These are phyloP conservation scores for Syndactyla subalaris DNA, from an alignment of 2,797 vertebrate genomes.

Conservation along the genomic window DNA sequence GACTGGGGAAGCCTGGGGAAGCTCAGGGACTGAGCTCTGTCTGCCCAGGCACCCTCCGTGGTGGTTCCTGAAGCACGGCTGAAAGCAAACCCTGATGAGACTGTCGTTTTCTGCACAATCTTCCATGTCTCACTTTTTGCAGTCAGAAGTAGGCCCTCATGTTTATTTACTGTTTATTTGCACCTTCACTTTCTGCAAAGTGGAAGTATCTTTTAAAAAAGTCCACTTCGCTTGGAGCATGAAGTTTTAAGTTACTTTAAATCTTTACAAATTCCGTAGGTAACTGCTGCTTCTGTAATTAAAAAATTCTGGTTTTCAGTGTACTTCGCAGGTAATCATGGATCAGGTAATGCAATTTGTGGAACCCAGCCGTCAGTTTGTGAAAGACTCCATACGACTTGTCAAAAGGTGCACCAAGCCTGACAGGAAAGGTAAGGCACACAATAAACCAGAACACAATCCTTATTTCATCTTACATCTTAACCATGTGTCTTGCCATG, in stretches of 20 bases:
- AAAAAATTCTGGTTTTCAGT: fast-evolving
- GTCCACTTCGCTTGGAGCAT: neutral
- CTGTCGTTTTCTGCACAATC: fast-evolving
- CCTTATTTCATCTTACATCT: neutral
- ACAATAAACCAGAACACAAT: no score
- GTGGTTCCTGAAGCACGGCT: no score
- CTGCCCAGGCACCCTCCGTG: no score
- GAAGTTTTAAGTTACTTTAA: neutral
- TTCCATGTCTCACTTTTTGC: fast-evolving
- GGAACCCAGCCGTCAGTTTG: constrained; percentile 96
- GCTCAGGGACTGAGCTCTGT: no score
- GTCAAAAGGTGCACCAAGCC: constrained; percentile 98
- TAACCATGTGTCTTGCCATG: fast-evolving
- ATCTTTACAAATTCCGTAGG: neutral
- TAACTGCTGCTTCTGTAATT: neutral
- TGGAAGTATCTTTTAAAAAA: neutral
- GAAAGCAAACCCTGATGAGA: no score
- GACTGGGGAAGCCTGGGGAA: no score
- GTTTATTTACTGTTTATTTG: neutral
- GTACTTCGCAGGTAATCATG: constrained; percentile 75
- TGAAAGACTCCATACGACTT: constrained; percentile 96
- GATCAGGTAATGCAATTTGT: constrained; percentile 99
- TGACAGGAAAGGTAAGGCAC: constrained; percentile 91
- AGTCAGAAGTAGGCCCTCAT: neutral
- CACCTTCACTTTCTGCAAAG: neutral